A percentile compares a stretch with the other conserved stretches of the same genome.
These are phyloP conservation scores for Anastrepha ludens DNA, from an alignment of 1,140 invertebrate species.

Conservation along the genomic window DNA sequence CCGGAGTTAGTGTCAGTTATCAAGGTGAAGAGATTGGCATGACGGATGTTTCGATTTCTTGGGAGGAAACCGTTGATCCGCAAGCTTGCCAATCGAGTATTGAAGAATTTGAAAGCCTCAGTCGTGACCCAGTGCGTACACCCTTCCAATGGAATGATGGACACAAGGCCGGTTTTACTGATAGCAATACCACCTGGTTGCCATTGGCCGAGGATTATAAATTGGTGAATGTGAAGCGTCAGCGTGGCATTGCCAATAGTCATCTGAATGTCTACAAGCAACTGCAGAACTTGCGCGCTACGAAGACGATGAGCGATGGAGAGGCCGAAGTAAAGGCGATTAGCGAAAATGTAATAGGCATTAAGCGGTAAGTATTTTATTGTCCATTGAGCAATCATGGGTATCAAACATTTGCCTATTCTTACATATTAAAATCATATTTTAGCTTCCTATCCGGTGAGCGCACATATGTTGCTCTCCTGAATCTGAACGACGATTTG, in stretches of 20 bases:
- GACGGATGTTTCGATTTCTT: conserved; percentile 79
- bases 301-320: conserved; percentile 73
- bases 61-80: conserved; percentile 75
- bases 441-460: conserved; percentile 62
- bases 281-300: conserved; percentile 64
- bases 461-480: conserved; percentile 64
- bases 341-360: conserved; percentile 73
- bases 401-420: too few species aligned
- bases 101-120: conserved; percentile 66
- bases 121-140: conserved; percentile 79
- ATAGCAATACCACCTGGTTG: conserved; percentile 80
- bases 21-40: conserved; percentile 90
- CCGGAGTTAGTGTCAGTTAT: conserved; percentile 83
- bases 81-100: conserved; percentile 71
- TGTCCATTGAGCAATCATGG: too few species aligned
- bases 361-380: conserved; percentile 72
- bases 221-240: conserved; percentile 75
- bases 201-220: conserved; percentile 78
- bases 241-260: conserved; percentile 69
- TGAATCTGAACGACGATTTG: conserved; percentile 67
- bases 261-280: conserved; percentile 72
- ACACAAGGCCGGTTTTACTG: conserved; percentile 78
- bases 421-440: background rate
- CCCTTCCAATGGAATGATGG: conserved; percentile 82
- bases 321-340: conserved; percentile 66